Base-by-base conservation (phyloP, 1,140 invertebrate genomes). In the Amyelois transitella region DNA sequence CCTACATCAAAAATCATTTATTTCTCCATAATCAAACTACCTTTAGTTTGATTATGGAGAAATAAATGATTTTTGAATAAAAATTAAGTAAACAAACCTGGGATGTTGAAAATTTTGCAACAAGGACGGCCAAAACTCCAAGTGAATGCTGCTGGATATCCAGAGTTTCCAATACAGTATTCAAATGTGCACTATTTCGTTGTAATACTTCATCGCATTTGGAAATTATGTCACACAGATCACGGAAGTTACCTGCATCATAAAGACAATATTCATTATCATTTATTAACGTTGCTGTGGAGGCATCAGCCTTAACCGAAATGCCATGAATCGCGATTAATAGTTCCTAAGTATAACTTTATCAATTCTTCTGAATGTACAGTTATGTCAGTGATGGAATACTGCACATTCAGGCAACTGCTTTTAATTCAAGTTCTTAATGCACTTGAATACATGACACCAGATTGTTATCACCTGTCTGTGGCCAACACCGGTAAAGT, bases 61-160 rank as follows among this genome's bases (percentile, higher is more conserved):
- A 2, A 43, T 50, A 50, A 18, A 44, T 1, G 18, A 56, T 48
- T 17, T 43, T 50, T 50, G 14, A 22, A 0, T 58, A 32, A 32
- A 18, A 17, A 51, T 51, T 32, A 51, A 24, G n/a, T 38, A 45
- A 32, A 56, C 56, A 75, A 51, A 90, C 82, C 68, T 83, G 86
- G 2, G 89, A 88, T 48, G 90, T 66, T 53, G 91, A 91, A 78
- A 94, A 92, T 86, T 95, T 94, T 8, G 93, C 94, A 70, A 92
- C 93, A 52, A 98, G 84, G n/a, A 98, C 94, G 52, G 94, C 94
- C 21, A 98, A 81, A 47, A 96, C 92, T 18, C 96, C 96, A 17
- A 98, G 84, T 12, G 96, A 96, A 88, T 98, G 95, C 73, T 97
- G 94, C 72, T 97, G 95, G 25, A 96, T 86, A 82, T 97, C 95